phyloP scores from a whole-genome alignment of 2,113 vertebrate species.

The Lamprotornis superbus region DNA sequence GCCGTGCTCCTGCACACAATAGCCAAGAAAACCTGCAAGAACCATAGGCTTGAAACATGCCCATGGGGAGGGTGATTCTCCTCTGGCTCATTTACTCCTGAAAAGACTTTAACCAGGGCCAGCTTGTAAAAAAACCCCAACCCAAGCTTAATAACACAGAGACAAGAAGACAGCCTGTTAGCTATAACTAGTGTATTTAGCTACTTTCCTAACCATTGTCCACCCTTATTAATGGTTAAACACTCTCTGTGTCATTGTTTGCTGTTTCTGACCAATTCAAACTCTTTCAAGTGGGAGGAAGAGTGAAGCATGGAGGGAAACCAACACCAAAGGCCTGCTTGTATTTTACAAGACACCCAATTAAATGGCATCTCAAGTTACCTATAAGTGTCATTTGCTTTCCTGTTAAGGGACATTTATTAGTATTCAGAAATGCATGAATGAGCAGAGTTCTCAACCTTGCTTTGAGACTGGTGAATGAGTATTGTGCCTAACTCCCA shows the following conservation, averaged over 20 bases:
- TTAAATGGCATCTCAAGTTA: not conserved
- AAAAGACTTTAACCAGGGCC: not conserved
- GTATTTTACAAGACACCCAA: not conserved
- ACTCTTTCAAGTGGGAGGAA: not conserved
- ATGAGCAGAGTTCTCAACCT: not conserved
- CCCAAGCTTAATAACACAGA: not conserved
- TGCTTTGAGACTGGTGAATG: not conserved
- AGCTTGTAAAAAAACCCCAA: not conserved
- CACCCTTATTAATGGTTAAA: constrained; percentile 45
- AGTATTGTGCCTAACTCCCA: not conserved
- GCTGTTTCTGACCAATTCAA: not conserved
- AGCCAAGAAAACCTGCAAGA: not conserved
- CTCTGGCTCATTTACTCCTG: constrained; percentile 19
- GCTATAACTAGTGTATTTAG: not conserved
- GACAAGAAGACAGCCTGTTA: not conserved
- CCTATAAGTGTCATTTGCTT: not conserved
- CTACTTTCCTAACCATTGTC: constrained; percentile 13
- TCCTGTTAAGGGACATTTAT: not conserved
- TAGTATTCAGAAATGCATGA: not conserved
- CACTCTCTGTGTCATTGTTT: not conserved
- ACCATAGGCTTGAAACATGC: not conserved
- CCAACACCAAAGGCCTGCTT: not conserved
- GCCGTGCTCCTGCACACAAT: not conserved
- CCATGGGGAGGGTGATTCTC: not conserved
- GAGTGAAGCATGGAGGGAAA: not conserved